These are phyloP conservation scores for Channa maculata DNA, from an alignment of 2,113 vertebrate species.

Conservation along the genomic window DNA sequence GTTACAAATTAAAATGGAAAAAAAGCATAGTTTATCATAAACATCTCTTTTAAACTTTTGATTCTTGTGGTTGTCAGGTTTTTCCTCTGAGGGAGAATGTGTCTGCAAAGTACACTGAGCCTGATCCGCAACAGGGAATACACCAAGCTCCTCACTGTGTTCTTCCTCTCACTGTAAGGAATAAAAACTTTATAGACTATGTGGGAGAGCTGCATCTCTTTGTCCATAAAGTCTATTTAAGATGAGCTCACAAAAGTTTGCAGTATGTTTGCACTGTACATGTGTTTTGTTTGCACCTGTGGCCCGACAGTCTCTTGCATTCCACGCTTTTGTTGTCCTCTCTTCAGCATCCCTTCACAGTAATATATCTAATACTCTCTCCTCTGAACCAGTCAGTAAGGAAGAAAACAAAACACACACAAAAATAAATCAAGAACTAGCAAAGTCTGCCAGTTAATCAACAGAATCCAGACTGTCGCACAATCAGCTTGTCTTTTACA, in stretches of 20 bases:
- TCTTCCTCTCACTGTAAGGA: constrained; percentile 33
- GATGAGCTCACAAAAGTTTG: constrained; percentile 41
- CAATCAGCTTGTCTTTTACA: background rate
- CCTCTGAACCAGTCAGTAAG: constrained; percentile 64
- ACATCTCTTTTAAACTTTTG: constrained; percentile 56
- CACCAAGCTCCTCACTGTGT: constrained; percentile 23
- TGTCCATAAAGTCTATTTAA: constrained; percentile 45
- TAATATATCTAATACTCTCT: constrained; percentile 26
- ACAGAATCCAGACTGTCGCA: constrained; percentile 31
- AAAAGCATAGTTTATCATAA: constrained; percentile 67
- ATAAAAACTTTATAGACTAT: constrained; percentile 57
- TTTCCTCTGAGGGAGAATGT: constrained; percentile 35
- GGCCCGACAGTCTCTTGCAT: constrained; percentile 30
- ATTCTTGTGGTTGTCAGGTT: constrained; percentile 57
- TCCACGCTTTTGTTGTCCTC: constrained; percentile 2
- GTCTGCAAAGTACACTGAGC: constrained; percentile 19
- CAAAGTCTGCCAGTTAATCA: constrained; percentile 11
- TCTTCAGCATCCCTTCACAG: constrained; percentile 26
- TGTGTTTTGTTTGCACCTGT: constrained; percentile 12
- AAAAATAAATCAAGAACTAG: constrained; percentile 4
- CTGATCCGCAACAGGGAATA: constrained; percentile 22
- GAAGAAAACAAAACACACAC: constrained; percentile 36
- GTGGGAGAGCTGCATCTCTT: constrained; percentile 52
- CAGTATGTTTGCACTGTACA: constrained; percentile 30
- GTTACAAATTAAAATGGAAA: constrained; percentile 74